Conservation (phyloP, 2,888 invertebrate genomes). For the Zelleria hepariella region DNA sequence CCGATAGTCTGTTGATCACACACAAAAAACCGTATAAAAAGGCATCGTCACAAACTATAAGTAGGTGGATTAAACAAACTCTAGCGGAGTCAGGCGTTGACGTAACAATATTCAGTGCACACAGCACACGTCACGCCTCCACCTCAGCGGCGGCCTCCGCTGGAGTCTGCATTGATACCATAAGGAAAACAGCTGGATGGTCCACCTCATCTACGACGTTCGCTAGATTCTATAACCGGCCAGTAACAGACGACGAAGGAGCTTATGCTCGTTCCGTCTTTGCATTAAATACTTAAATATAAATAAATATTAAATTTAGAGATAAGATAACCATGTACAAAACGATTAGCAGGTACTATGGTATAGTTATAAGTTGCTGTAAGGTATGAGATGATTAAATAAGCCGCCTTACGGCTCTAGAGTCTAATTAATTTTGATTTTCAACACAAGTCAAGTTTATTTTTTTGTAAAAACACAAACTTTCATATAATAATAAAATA, state of each 20-base stretch:
- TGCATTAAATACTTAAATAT: too few relatives aligned
- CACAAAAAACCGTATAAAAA: neutral
- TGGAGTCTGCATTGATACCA: neutral
- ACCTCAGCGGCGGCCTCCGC: neutral
- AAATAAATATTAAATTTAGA: too few relatives aligned
- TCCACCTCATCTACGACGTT: neutral
- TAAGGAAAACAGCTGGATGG: neutral
- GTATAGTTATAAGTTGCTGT: too few relatives aligned
- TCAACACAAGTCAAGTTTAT: too few relatives aligned
- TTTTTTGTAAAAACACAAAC: too few relatives aligned
- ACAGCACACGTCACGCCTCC: neutral
- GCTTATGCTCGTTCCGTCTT: too few relatives aligned
- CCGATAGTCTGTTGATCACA: neutral
- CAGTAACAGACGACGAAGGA: neutral
- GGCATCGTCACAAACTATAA: neutral
- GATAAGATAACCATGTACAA: too few relatives aligned
- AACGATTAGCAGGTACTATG: too few relatives aligned
- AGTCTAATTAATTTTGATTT: too few relatives aligned
- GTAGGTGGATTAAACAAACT: slow-evolving; percentile 2
- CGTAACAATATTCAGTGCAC: neutral
- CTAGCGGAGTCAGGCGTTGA: neutral
- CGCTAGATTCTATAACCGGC: neutral
- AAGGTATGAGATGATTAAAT: too few relatives aligned
- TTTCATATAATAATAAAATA: too few relatives aligned
- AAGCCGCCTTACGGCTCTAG: too few relatives aligned